A percentile compares a stretch with the other conserved stretches of the same genome.
These are phyloP conservation scores for Beaufortia kweichowensis DNA, from an alignment of 2,113 vertebrate genomes.

Conservation along the genomic window DNA sequence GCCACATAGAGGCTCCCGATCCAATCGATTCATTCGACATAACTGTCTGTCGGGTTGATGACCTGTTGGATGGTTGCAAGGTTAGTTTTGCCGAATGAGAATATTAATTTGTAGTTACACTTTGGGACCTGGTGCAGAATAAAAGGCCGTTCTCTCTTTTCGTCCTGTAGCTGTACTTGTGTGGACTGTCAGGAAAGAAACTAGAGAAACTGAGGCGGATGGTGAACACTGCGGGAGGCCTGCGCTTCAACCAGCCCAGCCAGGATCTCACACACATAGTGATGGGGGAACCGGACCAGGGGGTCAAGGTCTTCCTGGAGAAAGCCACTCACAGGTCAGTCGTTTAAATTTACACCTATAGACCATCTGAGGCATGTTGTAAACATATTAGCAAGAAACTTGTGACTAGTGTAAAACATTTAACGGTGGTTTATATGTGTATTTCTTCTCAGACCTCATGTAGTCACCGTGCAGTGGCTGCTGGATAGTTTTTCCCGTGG, in stretches of 20 bases:
- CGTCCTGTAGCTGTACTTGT: conserved; percentile 84
- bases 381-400: too few relatives aligned
- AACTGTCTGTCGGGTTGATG: conserved; percentile 81
- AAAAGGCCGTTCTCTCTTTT: neutral
- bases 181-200: conserved; percentile 85
- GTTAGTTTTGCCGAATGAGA: conserved; percentile 68
- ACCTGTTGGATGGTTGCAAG: conserved; percentile 92
- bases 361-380: too few relatives aligned
- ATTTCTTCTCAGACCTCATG: conserved; percentile 78
- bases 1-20: conserved; percentile 78
- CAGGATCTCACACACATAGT: conserved; percentile 94
- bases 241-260: conserved; percentile 91
- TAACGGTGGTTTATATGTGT: conserved; percentile 3
- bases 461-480: conserved; percentile 89
- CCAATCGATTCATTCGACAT: conserved; percentile 83
- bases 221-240: conserved; percentile 87
- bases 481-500: conserved; percentile 86
- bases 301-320: conserved; percentile 82
- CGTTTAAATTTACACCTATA: neutral
- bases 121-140: neutral
- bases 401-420: neutral
- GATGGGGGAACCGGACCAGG: conserved; percentile 83
- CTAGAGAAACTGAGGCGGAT: conserved; percentile 88
- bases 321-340: conserved; percentile 85
- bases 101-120: neutral